Evolutionary conservation across 1,140 invertebrate species (phyloP).

Genomic region (Lysiphlebus fabarum): DNA sequence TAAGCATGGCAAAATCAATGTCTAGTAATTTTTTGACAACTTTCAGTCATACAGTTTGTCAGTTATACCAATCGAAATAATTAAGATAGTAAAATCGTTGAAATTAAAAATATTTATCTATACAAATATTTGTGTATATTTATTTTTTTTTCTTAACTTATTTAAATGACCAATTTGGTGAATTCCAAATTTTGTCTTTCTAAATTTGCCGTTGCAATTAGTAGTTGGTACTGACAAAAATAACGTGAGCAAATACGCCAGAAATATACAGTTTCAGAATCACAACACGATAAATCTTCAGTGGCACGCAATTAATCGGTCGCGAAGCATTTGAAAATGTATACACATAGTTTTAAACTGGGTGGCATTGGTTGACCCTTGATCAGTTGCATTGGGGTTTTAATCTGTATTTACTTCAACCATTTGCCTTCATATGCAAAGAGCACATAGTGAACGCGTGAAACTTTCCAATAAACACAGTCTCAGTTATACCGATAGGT

Average conservation of each 20-base stretch:
- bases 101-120: too few species aligned
- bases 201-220: conserved; percentile 31
- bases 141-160: not conserved
- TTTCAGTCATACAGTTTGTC: too few species aligned
- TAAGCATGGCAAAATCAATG: too few species aligned
- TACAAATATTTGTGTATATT: too few species aligned
- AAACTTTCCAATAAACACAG: not conserved
- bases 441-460: not conserved
- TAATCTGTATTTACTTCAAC: conserved; percentile 22
- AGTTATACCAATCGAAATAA: too few species aligned
- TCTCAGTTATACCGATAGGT: not conserved
- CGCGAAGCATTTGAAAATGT: conserved; percentile 39
- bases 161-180: conserved; percentile 8
- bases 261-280: conserved; percentile 36
- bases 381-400: conserved; percentile 34
- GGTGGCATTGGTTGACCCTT: conserved; percentile 41
- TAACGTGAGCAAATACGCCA: conserved; percentile 29
- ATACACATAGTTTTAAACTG: conserved; percentile 21
- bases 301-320: conserved; percentile 42
- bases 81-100: too few species aligned
- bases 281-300: conserved; percentile 39
- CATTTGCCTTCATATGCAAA: too few species aligned
- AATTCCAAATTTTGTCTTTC: conserved; percentile 24
- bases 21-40: too few species aligned
- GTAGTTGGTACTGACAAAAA: conserved; percentile 30